These are phyloP conservation scores for Vanessa atalanta DNA, from an alignment of 1,140 invertebrate species.

Conservation along the genomic window DNA sequence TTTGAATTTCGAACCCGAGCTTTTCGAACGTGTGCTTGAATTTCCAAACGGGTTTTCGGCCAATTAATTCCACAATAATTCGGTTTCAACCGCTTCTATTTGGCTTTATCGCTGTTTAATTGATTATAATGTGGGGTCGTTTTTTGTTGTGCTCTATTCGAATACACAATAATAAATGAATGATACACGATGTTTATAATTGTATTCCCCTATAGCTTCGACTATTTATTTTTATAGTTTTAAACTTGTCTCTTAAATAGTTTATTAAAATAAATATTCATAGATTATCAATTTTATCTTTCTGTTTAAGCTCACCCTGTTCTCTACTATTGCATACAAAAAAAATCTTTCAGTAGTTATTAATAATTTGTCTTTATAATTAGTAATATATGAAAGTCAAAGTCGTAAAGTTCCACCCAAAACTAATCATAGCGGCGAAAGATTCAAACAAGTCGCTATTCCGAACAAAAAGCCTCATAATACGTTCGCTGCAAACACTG, in stretches of 20 bases:
- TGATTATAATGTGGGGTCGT: constrained; percentile 51
- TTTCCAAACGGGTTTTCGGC: constrained; percentile 73
- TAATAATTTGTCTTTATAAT: constrained; percentile 6
- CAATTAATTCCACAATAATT: constrained; percentile 78
- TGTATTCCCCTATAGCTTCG: background rate
- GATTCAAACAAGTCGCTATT: constrained; percentile 64
- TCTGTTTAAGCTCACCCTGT: too few species aligned
- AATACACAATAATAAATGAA: constrained; percentile 1
- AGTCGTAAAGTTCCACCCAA: constrained; percentile 37
- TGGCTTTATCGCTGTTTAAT: constrained; percentile 66
- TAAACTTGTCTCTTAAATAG: background rate
- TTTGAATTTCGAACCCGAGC: constrained; percentile 78
- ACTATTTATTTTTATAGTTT: background rate
- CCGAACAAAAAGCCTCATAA: constrained; percentile 65
- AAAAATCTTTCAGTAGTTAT: too few species aligned
- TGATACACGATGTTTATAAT: background rate
- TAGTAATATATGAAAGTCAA: constrained; percentile 22
- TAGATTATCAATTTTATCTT: too few species aligned
- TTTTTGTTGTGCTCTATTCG: constrained; percentile 34
- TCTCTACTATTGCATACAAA: too few species aligned
- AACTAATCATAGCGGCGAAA: constrained; percentile 63
- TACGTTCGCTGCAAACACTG: constrained; percentile 68
- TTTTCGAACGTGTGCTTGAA: constrained; percentile 77
- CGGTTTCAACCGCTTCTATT: constrained; percentile 58
- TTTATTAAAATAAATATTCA: too few species aligned